Evolutionary conservation across 2,797 vertebrate genomes (phyloP).

Genomic region (Eulemur mongoz): DNA sequence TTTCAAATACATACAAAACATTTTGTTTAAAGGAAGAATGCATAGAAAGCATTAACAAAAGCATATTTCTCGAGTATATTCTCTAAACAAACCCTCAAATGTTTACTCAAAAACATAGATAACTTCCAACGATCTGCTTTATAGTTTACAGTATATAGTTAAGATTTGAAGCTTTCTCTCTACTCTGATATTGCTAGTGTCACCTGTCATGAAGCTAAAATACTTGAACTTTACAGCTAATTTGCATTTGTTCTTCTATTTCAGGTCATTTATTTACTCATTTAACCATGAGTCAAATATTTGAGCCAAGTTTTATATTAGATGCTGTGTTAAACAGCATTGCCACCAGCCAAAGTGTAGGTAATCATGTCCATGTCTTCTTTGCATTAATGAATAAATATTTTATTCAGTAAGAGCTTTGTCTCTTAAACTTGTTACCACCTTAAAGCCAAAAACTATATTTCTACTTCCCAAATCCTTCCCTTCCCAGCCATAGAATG

Average conservation of each 20-base stretch:
- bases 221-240: not conserved
- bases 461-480: not conserved
- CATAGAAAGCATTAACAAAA: not conserved
- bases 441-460: not conserved
- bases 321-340: not conserved
- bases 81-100: not conserved
- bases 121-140: not conserved
- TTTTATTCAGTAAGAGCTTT: not conserved
- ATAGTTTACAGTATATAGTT: not conserved
- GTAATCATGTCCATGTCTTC: not conserved
- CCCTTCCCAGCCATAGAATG: not conserved
- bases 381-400: not conserved
- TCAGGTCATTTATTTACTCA: not conserved
- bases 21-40: not conserved
- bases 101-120: not conserved
- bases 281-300: not conserved
- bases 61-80: not conserved
- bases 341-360: not conserved
- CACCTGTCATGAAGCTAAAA: not conserved
- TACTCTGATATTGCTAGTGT: not conserved
- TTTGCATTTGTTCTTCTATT: not conserved
- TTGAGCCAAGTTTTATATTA: not conserved
- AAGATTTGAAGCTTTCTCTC: not conserved
- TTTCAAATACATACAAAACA: not conserved
- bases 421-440: conserved; percentile 1